These are phyloP conservation scores for Diglossa cyanea DNA, from an alignment of 2,797 vertebrate genomes.

Conservation along the genomic window DNA sequence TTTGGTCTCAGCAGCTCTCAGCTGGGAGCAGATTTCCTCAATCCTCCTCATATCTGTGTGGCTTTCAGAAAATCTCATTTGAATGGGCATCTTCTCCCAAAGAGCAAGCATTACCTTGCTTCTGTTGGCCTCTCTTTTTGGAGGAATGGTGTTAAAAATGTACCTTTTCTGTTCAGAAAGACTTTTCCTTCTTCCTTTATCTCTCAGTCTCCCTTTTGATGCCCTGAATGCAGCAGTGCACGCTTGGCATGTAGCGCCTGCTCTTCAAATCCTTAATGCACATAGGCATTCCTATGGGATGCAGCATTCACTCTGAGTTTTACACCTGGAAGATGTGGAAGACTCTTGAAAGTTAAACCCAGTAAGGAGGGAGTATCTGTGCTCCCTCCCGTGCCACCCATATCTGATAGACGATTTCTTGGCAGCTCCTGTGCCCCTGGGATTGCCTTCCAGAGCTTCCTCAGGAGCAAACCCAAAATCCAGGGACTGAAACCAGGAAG, in stretches of 20 bases:
- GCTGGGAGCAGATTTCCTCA: background rate
- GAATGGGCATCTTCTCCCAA: background rate
- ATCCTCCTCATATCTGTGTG: background rate
- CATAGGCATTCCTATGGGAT: background rate
- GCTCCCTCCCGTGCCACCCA: background rate
- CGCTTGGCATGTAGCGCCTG: background rate
- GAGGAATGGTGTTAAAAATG: background rate
- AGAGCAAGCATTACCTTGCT: background rate
- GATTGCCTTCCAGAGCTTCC: background rate
- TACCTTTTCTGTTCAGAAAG: background rate
- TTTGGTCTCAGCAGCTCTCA: background rate
- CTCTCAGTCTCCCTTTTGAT: background rate
- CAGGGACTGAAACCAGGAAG: background rate
- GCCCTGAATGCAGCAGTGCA: background rate
- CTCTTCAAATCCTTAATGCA: background rate
- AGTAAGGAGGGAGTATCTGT: background rate
- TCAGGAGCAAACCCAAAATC: fast-evolving
- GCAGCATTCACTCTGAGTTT: background rate
- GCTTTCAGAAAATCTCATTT: background rate
- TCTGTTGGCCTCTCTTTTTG: background rate
- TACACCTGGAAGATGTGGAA: background rate
- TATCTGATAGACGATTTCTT: background rate
- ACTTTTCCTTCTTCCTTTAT: background rate
- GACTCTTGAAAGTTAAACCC: background rate
- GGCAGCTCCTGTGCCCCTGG: background rate